Evolutionary conservation across 2,797 vertebrate species (phyloP).

Genomic region (Hylomyscus alleni): DNA sequence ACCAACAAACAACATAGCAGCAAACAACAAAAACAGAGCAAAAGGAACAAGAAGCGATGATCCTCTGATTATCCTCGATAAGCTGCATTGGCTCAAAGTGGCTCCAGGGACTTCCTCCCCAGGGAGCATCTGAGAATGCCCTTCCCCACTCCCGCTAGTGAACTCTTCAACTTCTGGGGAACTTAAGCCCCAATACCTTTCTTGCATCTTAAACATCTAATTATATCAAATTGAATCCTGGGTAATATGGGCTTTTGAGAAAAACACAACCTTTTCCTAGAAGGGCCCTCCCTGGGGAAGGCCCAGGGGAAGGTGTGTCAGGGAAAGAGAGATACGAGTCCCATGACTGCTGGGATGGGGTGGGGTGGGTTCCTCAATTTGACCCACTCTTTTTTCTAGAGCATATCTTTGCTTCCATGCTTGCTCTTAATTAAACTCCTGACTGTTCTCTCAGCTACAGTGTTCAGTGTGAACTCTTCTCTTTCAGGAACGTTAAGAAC

Average conservation of each 20-base stretch:
- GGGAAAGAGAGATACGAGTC: neutral
- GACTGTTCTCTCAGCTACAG: neutral
- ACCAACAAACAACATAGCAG: neutral
- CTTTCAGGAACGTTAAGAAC: neutral
- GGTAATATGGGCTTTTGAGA: neutral
- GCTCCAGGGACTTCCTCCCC: neutral
- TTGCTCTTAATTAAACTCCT: neutral
- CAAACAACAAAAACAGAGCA: neutral
- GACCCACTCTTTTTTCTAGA: neutral
- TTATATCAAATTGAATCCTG: neutral
- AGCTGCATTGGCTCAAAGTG: neutral
- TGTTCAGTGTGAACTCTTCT: neutral
- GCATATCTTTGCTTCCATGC: neutral
- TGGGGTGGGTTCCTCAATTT: neutral
- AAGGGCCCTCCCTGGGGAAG: neutral
- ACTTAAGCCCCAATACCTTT: neutral
- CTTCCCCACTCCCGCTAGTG: neutral
- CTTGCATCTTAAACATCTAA: neutral
- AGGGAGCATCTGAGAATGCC: neutral
- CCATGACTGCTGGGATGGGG: neutral
- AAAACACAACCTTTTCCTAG: neutral
- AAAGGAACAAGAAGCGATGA: neutral
- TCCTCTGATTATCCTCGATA: neutral
- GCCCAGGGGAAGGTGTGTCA: neutral
- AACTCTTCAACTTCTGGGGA: neutral